Conservation (phyloP, 2,797 vertebrate species). For the Anisognathus igniventris region DNA sequence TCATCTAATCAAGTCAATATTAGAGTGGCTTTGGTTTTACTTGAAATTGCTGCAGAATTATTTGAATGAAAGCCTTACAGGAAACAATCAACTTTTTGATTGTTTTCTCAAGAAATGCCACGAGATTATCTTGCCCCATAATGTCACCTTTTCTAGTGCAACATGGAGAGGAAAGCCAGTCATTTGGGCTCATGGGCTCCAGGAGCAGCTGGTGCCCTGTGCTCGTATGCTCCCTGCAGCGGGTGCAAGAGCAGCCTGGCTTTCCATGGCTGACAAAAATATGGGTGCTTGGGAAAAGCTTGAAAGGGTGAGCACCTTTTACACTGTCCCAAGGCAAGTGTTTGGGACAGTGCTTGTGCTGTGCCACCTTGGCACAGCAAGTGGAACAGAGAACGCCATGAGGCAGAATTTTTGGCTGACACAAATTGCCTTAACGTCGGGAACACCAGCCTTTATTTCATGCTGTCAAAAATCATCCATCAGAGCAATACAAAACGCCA, state of each 20-base stretch:
- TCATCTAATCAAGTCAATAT: background rate
- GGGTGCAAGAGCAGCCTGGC: background rate
- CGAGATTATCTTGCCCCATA: background rate
- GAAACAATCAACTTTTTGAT: background rate
- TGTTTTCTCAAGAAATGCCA: background rate
- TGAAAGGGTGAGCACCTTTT: background rate
- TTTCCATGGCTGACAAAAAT: background rate
- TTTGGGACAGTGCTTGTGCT: accelerated
- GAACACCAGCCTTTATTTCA: background rate
- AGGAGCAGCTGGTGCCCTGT: background rate
- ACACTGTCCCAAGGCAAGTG: background rate
- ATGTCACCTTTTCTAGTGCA: background rate
- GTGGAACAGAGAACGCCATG: background rate
- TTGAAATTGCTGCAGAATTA: background rate
- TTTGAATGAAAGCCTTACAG: background rate
- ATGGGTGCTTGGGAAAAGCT: background rate
- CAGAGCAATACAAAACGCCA: background rate
- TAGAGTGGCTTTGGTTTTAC: background rate
- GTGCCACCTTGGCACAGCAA: background rate
- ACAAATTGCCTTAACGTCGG: background rate
- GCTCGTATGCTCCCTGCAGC: background rate
- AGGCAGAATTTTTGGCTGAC: background rate
- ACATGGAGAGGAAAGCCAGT: background rate
- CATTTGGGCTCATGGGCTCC: background rate
- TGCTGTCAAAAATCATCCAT: background rate